Percentiles rank a stretch among this genome's conserved stretches.
Evolutionary conservation across 2,113 vertebrate genomes (phyloP).

Genomic region (Illadopsis cleaveri): DNA sequence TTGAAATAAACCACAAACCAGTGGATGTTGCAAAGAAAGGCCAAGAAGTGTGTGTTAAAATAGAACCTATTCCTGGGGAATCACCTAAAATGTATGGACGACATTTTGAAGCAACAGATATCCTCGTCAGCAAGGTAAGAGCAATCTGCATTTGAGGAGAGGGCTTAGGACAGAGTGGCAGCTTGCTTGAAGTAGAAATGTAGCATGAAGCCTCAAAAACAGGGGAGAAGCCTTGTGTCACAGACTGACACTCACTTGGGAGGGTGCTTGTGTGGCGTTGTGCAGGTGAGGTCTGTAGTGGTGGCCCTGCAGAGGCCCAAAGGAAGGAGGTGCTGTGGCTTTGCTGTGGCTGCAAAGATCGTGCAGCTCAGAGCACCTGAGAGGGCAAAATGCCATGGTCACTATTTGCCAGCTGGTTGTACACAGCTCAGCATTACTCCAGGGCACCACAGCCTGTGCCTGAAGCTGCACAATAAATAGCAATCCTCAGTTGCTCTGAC

Average conservation of each 20-base stretch:
- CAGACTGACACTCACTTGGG: not conserved
- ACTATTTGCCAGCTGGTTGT: fast-evolving
- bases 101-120: constrained; percentile 95
- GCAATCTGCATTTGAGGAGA: not conserved
- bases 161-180: not conserved
- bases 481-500: fast-evolving
- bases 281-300: fast-evolving
- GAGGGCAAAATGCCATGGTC: not conserved
- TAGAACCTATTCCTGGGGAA: constrained; percentile 96
- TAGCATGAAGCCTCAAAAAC: not conserved
- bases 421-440: not conserved
- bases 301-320: not conserved
- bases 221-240: fast-evolving
- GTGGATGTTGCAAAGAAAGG: constrained; percentile 95
- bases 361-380: not conserved
- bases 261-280: fast-evolving
- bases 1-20: constrained; percentile 95
- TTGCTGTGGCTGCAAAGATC: not conserved
- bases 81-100: constrained; percentile 98
- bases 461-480: not conserved
- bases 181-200: not conserved
- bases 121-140: constrained; percentile 93
- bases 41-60: constrained; percentile 97
- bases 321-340: not conserved
- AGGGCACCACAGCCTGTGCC: not conserved